Evolutionary conservation across 2,888 invertebrate species (phyloP).

Genomic region (Drosophila neonasuta): DNA sequence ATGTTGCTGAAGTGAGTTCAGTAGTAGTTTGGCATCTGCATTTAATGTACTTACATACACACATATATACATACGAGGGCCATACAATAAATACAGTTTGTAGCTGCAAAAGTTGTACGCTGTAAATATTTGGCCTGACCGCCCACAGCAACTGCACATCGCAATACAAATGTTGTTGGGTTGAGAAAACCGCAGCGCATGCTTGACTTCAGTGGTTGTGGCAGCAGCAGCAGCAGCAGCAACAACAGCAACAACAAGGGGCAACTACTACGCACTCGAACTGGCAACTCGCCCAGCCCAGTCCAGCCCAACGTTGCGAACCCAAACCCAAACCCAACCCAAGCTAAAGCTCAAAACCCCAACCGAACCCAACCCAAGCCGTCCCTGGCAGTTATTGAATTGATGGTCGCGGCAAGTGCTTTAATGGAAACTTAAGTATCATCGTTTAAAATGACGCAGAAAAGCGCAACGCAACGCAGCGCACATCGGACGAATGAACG

Average conservation of each 20-base stretch:
- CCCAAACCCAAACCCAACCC: conserved; percentile 1
- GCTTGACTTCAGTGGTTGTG: conserved; percentile 57
- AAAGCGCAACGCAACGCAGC: conserved; percentile 71
- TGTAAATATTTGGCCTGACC: conserved; percentile 65
- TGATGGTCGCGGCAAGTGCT: conserved; percentile 74
- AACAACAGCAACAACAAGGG: conserved; percentile 3
- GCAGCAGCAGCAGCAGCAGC: too few relatives aligned
- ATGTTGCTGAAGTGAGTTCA: conserved; percentile 5
- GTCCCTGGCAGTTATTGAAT: conserved; percentile 65
- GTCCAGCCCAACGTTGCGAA: too few relatives aligned
- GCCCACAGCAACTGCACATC: conserved; percentile 13
- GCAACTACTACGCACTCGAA: conserved; percentile 45
- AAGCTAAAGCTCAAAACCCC: too few relatives aligned
- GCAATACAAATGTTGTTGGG: conserved; percentile 18
- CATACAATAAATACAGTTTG: conserved; percentile 48
- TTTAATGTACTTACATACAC: conserved; percentile 23
- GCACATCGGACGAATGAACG: conserved; percentile 24
- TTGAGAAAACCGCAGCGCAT: conserved; percentile 57
- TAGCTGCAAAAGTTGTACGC: conserved; percentile 58
- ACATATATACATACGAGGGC: conserved; percentile 19
- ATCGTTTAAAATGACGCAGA: conserved; percentile 75
- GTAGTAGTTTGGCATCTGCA: conserved; percentile 11
- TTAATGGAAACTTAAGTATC: conserved; percentile 79
- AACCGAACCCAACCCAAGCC: conserved; percentile 7
- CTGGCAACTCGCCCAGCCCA: conserved; percentile 2